Evolutionary conservation across 30 jellyfish, hydroid and myxozoan genomes (phyloP), one percentile per base, ranked within the genome.

Genomic region (Aurelia aurita complex sp. Pacific): DNA sequence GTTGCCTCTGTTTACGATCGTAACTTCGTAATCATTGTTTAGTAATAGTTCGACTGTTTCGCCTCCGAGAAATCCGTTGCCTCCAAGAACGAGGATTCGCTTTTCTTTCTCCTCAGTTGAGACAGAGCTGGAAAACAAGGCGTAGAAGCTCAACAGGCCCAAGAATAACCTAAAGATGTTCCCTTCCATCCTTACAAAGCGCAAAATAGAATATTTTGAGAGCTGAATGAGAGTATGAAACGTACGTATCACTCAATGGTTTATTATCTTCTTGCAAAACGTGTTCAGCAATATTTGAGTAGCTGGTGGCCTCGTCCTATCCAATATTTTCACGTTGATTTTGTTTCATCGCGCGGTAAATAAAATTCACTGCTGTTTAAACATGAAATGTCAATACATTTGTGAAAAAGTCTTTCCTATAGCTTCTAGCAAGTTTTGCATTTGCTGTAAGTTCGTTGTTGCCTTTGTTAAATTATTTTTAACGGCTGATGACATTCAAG

Each of bases 11-110:
- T 84, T 94, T 1, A 94, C 53, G 10, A 80, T 51, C 17, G 96
- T 86, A 4, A 94, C 79, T 19, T 80, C 85, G 65, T 89, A 76
- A 18, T 59, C 90, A 7, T 62, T 67, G 5, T 89, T 79, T 53
- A 55, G 19, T 19, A 94, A 72, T 10, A 32, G 64, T n/a, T 67
- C 77, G 12, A 89, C 86, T 14, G 92, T 54, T n/a, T 85, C 98
- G 82, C 97, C 70, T 29, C 99, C 99, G 8, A 94, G 70, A 76
- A 94, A 94, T 43, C 99, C 99, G 64, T 88, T 89, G 17, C 99
- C 99, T 3, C 99, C 99, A 15, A 94, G 80, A 12, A 94, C 91
- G 36, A 94, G 92, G 33, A 94, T 73, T 5, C 91, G 55, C 53
- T 84, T 73, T 19, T 52, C 57, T 60, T 64, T 57, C 12, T 42